Conservation (phyloP, 2,797 vertebrate species). For the Pangasius krempfi region DNA sequence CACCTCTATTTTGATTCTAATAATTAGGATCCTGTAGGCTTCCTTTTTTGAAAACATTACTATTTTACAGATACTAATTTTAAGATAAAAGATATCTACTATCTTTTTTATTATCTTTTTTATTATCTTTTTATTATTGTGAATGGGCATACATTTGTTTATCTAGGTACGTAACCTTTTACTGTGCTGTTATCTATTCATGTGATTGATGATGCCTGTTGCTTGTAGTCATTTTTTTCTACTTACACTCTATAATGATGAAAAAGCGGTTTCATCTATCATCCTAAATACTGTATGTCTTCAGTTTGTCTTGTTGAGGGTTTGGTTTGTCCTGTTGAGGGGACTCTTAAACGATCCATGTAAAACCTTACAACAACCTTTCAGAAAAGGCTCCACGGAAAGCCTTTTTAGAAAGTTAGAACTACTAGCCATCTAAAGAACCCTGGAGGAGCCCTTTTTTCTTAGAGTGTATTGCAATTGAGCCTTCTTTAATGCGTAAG, state of each 20-base stretch:
- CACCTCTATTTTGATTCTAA: background rate
- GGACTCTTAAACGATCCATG: background rate
- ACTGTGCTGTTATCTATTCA: background rate
- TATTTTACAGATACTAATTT: background rate
- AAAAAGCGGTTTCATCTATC: background rate
- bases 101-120: background rate
- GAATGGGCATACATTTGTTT: background rate
- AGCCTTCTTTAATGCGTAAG: background rate
- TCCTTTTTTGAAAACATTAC: background rate
- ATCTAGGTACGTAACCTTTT: background rate
- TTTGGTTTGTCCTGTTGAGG: background rate
- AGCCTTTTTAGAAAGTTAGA: background rate
- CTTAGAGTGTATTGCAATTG: background rate
- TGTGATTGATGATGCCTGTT: background rate
- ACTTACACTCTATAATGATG: background rate
- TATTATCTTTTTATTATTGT: background rate
- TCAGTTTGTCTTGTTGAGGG: background rate
- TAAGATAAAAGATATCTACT: background rate
- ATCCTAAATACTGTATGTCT: background rate
- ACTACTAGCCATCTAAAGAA: background rate
- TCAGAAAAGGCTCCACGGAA: background rate
- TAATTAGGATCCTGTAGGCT: too few species aligned
- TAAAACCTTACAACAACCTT: too few species aligned
- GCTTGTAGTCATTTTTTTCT: background rate
- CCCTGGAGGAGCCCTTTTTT: too few species aligned